Conservation (phyloP, 37 sponge, comb jelly and placozoan species). For the Oopsacas minuta region DNA sequence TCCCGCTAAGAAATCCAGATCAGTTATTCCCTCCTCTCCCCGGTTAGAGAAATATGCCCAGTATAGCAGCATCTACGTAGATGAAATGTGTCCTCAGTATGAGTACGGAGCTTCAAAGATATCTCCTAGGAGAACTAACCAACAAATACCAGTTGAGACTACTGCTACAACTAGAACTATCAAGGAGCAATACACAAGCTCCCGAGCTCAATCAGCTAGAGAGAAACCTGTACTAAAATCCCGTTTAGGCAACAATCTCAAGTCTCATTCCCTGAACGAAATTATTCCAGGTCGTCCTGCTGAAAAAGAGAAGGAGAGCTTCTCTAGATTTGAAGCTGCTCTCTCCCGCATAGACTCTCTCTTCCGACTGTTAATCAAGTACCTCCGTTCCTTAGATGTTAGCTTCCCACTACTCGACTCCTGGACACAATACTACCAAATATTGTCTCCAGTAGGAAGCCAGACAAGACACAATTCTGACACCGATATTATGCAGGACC, state of each 20-base stretch:
- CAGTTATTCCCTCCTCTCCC: background rate
- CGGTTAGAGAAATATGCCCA: background rate
- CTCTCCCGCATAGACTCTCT: constrained; percentile 4
- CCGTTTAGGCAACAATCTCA: background rate
- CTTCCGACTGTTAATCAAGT: background rate
- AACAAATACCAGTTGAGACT: background rate
- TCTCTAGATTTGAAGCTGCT: background rate
- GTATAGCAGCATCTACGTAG: background rate
- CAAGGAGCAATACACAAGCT: background rate
- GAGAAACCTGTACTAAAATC: background rate
- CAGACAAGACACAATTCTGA: background rate
- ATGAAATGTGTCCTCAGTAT: background rate
- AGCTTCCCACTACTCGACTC: constrained; percentile 2
- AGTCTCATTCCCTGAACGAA: background rate
- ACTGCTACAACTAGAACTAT: background rate
- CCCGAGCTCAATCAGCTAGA: background rate
- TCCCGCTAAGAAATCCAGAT: background rate
- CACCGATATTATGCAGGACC: constrained; percentile 1
- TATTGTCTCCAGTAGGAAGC: background rate
- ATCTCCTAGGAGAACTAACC: background rate
- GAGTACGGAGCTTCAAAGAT: background rate
- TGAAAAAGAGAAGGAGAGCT: background rate
- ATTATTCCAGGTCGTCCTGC: background rate
- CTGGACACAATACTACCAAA: background rate
- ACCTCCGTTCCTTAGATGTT: background rate